phyloP scores from a whole-genome alignment of 2,113 vertebrate species.

The Oncorhynchus keta region DNA sequence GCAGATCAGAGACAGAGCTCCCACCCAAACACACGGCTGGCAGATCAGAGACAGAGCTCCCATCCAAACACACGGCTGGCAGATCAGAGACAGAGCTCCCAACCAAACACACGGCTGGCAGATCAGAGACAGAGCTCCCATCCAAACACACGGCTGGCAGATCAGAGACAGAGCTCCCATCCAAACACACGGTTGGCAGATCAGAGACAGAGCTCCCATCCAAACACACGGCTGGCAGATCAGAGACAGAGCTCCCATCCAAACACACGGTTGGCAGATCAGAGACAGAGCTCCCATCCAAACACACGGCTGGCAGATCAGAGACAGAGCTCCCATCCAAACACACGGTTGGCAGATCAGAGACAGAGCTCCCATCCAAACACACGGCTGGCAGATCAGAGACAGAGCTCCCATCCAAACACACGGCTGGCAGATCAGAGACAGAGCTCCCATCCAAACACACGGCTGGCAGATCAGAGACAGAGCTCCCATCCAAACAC shows the following conservation, averaged over 20 bases:
- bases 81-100: too few relatives aligned
- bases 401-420: background rate
- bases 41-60: background rate
- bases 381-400: background rate
- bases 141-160: background rate
- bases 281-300: too few relatives aligned
- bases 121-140: background rate
- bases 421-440: background rate
- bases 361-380: too few relatives aligned
- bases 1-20: too few relatives aligned
- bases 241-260: background rate
- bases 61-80: background rate
- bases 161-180: background rate
- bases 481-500: background rate
- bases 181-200: too few relatives aligned
- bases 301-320: background rate
- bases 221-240: too few relatives aligned
- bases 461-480: background rate
- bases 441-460: background rate
- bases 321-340: background rate
- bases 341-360: background rate
- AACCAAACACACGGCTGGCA: too few relatives aligned
- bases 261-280: background rate
- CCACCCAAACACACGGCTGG: too few relatives aligned
- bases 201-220: background rate